Conservation (phyloP, 2,797 vertebrate species). For the Crenichthys baileyi region DNA sequence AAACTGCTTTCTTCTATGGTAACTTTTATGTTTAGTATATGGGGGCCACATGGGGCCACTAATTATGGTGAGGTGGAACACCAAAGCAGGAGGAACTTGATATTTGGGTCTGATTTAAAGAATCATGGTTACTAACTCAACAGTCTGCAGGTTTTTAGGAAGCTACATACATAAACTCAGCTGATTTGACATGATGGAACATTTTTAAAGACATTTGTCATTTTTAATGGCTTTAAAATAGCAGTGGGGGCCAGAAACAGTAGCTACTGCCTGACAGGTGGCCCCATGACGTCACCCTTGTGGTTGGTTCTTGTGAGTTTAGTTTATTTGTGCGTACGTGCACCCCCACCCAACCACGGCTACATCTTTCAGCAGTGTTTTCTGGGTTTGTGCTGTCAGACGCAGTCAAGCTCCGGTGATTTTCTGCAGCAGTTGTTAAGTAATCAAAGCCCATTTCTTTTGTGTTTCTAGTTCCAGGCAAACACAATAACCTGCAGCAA, state of each 20-base stretch:
- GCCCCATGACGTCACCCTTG: conserved; percentile 49
- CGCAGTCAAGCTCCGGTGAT: conserved; percentile 41
- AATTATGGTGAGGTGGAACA: too few relatives aligned
- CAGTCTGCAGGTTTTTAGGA: too few relatives aligned
- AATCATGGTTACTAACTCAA: too few relatives aligned
- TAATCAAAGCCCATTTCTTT: conserved; percentile 42
- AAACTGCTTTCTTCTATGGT: too few relatives aligned
- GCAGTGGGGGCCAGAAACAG: conserved; percentile 20
- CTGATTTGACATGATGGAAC: background rate
- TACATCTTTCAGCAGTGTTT: conserved; percentile 44
- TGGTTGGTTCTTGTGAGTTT: conserved; percentile 3
- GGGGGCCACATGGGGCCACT: too few relatives aligned
- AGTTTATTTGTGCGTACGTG: conserved; percentile 50
- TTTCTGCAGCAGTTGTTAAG: conserved; percentile 41
- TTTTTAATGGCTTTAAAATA: background rate
- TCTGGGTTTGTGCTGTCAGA: conserved; percentile 37
- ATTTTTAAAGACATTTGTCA: background rate
- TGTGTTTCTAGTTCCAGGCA: conserved; percentile 1
- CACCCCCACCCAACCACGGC: background rate
- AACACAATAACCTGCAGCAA: conserved; percentile 26
- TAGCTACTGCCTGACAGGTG: conserved; percentile 25
- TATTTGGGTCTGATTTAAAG: too few relatives aligned
- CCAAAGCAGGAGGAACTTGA: too few relatives aligned
- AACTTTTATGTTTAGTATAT: too few relatives aligned
- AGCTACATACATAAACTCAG: too few relatives aligned